Evolutionary conservation across 2,113 vertebrate genomes (phyloP).

Genomic region (Daubentonia madagascariensis): DNA sequence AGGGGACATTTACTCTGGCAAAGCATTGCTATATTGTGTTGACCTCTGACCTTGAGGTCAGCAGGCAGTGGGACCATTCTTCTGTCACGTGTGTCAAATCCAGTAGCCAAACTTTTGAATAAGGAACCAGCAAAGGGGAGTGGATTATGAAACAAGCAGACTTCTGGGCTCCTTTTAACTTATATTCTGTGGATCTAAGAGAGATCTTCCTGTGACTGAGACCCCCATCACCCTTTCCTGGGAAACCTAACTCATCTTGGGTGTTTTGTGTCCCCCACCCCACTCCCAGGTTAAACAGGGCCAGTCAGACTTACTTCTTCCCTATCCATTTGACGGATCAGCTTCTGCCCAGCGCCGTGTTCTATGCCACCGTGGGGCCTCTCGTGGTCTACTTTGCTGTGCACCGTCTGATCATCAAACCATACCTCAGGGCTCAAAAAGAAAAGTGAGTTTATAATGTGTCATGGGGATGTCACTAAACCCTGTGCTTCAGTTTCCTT

Average conservation of each 20-base stretch:
- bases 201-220: neutral
- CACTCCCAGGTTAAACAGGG: slow-evolving; percentile 93
- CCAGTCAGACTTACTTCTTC: slow-evolving; percentile 99
- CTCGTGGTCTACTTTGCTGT: slow-evolving; percentile 94
- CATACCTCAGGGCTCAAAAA: slow-evolving; percentile 94
- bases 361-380: slow-evolving; percentile 97
- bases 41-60: neutral
- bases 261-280: neutral
- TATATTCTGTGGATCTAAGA: accelerated
- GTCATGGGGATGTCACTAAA: accelerated
- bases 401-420: slow-evolving; percentile 94
- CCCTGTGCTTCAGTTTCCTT: neutral
- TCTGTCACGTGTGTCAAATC: neutral
- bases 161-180: accelerated
- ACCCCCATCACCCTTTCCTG: accelerated
- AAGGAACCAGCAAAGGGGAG: neutral
- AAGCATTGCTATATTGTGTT: neutral
- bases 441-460: slow-evolving; percentile 89
- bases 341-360: slow-evolving; percentile 95
- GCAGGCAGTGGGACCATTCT: neutral
- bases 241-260: neutral
- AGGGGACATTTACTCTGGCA: neutral
- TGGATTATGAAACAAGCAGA: accelerated
- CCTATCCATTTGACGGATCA: slow-evolving; percentile 98
- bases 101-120: neutral